Evolutionary conservation across 2,888 invertebrate genomes (phyloP).

Genomic region (Megalurothrips usitatus): DNA sequence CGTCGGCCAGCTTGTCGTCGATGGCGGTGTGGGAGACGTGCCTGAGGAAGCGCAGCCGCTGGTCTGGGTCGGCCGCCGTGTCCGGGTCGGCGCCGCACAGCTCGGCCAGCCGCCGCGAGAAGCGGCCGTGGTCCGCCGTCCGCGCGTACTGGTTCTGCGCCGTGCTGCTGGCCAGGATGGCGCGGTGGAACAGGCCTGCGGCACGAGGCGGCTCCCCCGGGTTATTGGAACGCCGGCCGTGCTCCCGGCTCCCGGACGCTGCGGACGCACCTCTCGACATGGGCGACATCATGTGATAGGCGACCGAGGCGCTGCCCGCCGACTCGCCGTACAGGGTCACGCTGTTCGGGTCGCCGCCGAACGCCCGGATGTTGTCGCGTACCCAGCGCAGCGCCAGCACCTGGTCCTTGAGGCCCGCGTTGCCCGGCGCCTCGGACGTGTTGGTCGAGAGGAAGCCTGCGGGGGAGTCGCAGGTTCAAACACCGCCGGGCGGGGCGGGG

Average conservation of each 20-base stretch:
- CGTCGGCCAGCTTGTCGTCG: neutral
- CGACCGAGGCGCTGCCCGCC: slow-evolving; percentile 50
- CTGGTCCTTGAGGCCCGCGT: slow-evolving; percentile 50
- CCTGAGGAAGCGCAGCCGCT: neutral
- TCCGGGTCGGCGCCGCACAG: neutral
- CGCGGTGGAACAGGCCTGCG: slow-evolving; percentile 4
- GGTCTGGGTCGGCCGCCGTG: neutral
- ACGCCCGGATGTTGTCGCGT: slow-evolving; percentile 47
- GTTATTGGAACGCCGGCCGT: too few relatives aligned
- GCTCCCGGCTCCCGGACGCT: neutral
- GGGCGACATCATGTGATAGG: slow-evolving; percentile 51
- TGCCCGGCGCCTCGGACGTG: slow-evolving; percentile 50
- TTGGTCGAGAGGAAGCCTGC: slow-evolving; percentile 47
- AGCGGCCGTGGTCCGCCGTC: neutral
- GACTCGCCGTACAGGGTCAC: slow-evolving; percentile 52
- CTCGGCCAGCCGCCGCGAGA: neutral
- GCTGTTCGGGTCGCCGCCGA: slow-evolving; percentile 51
- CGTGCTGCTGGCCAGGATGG: slow-evolving; percentile 1
- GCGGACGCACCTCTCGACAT: neutral
- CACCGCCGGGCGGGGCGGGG: neutral
- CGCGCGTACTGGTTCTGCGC: slow-evolving; percentile 18
- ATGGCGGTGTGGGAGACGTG: neutral
- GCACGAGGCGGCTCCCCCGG: neutral
- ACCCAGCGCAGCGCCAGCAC: slow-evolving; percentile 51
- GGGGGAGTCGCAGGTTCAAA: neutral